phyloP scores from a whole-genome alignment of 2,888 invertebrate species.

The Caenorhabditis imperialis region DNA sequence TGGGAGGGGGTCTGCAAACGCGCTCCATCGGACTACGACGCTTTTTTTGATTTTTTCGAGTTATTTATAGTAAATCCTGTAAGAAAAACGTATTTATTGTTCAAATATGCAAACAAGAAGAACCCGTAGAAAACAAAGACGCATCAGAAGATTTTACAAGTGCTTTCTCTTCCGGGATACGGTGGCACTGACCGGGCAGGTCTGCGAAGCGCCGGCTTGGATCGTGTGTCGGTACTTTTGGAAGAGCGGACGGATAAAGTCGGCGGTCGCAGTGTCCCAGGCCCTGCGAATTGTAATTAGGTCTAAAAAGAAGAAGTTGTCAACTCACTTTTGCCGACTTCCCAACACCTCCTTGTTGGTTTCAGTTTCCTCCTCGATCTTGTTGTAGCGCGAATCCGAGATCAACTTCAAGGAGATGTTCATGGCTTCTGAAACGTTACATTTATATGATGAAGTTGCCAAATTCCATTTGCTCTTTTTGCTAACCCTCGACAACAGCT shows the following conservation, averaged over 20 bases:
- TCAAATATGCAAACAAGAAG: too few relatives aligned
- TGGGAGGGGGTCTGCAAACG: too few relatives aligned
- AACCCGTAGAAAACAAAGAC: too few relatives aligned
- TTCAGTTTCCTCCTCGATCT: constrained; percentile 74
- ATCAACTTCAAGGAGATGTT: constrained; percentile 74
- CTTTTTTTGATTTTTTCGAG: too few relatives aligned
- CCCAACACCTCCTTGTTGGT: constrained; percentile 62
- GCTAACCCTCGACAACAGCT: constrained; percentile 73
- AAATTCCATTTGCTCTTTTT: not conserved
- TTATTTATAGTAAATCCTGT: too few relatives aligned
- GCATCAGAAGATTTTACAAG: constrained; percentile 16
- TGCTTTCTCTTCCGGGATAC: constrained; percentile 17
- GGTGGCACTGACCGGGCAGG: constrained; percentile 51
- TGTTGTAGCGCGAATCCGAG: constrained; percentile 74
- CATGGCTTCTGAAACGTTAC: constrained; percentile 73
- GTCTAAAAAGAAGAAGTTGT: not conserved
- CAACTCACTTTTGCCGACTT: constrained; percentile 52
- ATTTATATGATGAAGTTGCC: not conserved
- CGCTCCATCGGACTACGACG: too few relatives aligned
- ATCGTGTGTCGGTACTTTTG: constrained; percentile 59
- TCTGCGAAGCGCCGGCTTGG: constrained; percentile 31
- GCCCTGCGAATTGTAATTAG: constrained; percentile 46
- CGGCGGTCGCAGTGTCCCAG: constrained; percentile 59
- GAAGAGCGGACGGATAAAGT: constrained; percentile 63
- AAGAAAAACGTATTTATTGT: too few relatives aligned